Conservation (phyloP, 2,797 vertebrate species). For the Hemibagrus guttatus region DNA sequence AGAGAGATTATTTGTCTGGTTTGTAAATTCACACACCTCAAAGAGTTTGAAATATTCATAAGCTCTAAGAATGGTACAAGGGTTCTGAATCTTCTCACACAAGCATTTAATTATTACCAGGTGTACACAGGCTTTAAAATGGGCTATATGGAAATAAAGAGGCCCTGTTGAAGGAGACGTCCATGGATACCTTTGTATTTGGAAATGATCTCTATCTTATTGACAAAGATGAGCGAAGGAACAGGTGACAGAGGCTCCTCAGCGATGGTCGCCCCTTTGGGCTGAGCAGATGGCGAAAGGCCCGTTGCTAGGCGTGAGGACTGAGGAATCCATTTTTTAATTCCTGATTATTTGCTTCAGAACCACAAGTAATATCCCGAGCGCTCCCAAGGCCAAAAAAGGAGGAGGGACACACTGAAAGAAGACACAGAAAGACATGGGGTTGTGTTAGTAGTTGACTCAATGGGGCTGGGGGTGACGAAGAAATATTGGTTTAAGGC, state of each 20-base stretch:
- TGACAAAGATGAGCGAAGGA: constrained; percentile 56
- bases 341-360: constrained; percentile 92
- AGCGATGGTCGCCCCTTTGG: constrained; percentile 81
- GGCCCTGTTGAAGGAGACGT: constrained; percentile 3
- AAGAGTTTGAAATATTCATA: background rate
- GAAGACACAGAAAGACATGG: constrained; percentile 66
- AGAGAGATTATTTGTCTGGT: background rate
- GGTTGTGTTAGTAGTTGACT: constrained; percentile 76
- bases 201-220: constrained; percentile 53
- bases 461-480: constrained; percentile 52
- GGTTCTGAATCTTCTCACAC: constrained; percentile 23
- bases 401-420: constrained; percentile 71
- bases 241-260: constrained; percentile 80
- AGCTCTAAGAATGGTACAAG: background rate
- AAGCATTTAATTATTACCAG: constrained; percentile 42
- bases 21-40: background rate
- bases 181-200: constrained; percentile 42
- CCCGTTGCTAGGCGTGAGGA: constrained; percentile 90
- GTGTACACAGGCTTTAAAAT: constrained; percentile 16
- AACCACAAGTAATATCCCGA: constrained; percentile 84
- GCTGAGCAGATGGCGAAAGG: constrained; percentile 88
- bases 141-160: constrained; percentile 29
- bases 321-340: constrained; percentile 91
- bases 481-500: constrained; percentile 77
- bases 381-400: constrained; percentile 80